Percentiles rank a stretch among this genome's conserved stretches.
Evolutionary conservation across 2,113 vertebrate species (phyloP).

Genomic region (Herpetotheres cachinnans): DNA sequence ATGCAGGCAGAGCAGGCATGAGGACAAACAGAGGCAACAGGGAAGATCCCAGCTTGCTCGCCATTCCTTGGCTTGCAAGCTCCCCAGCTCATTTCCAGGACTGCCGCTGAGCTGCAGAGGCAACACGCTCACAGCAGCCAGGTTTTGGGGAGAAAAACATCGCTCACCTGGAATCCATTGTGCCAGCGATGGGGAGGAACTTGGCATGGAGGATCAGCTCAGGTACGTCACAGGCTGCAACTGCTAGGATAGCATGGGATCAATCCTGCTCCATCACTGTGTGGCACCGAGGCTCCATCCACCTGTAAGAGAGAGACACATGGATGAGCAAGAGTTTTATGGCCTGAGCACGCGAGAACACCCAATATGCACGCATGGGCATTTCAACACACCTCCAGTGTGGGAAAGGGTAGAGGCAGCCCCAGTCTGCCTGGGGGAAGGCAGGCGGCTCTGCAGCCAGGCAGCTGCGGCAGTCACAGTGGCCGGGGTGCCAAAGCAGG

Average conservation of each 20-base stretch:
- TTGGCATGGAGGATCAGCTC: background rate
- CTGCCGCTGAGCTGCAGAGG: background rate
- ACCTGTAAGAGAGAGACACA: background rate
- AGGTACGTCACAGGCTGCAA: background rate
- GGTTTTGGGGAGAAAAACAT: background rate
- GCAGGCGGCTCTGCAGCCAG: background rate
- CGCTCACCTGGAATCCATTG: background rate
- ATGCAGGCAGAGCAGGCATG: background rate
- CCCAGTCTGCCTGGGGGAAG: background rate
- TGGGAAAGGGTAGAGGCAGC: background rate
- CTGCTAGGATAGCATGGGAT: accelerated
- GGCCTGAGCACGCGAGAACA: background rate
- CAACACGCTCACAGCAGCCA: accelerated
- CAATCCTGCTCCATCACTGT: accelerated
- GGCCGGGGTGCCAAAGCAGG: background rate
- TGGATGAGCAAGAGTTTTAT: background rate
- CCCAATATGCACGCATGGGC: accelerated
- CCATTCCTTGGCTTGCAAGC: background rate
- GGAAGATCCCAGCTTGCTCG: accelerated
- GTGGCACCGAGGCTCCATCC: background rate
- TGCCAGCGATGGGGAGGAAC: background rate
- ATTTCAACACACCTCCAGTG: accelerated
- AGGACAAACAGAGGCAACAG: background rate
- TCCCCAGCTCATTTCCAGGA: background rate
- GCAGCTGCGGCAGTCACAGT: accelerated